phyloP scores from a whole-genome alignment of 1,140 invertebrate genomes.

The Neodiprion virginianus region DNA sequence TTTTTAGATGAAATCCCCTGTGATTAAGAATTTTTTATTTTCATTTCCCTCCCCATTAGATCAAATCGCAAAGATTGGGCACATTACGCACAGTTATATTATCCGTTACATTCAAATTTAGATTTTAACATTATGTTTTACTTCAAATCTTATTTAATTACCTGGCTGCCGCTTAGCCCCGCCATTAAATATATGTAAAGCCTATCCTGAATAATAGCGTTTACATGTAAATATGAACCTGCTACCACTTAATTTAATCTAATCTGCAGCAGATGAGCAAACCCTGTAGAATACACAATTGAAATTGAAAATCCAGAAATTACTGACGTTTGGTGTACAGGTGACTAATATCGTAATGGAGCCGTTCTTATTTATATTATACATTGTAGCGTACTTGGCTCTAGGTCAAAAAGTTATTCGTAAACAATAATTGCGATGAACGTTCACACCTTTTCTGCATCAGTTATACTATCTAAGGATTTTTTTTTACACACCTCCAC shows the following conservation, averaged over 20 bases:
- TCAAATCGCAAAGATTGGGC: conserved; percentile 12
- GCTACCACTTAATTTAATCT: neutral
- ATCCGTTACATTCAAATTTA: neutral
- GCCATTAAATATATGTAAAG: conserved; percentile 20
- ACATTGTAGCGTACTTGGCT: neutral
- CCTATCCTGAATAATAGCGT: conserved; percentile 14
- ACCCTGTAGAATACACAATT: neutral
- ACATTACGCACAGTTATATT: conserved; percentile 18
- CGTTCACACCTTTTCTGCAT: neutral
- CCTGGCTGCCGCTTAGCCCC: conserved; percentile 33
- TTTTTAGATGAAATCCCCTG: conserved; percentile 32
- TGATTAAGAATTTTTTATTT: conserved; percentile 19
- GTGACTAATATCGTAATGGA: neutral
- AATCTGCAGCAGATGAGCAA: neutral
- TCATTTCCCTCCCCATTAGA: neutral
- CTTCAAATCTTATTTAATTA: conserved; percentile 12
- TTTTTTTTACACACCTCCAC: neutral
- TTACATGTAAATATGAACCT: neutral
- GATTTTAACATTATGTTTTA: neutral
- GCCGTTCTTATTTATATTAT: too few relatives aligned
- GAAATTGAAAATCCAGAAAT: neutral
- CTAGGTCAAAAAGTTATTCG: neutral
- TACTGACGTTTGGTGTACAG: neutral
- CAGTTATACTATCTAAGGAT: neutral
- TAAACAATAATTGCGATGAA: conserved; percentile 10